Conservation (phyloP, 2,797 vertebrate genomes). For the Salarias fasciatus region DNA sequence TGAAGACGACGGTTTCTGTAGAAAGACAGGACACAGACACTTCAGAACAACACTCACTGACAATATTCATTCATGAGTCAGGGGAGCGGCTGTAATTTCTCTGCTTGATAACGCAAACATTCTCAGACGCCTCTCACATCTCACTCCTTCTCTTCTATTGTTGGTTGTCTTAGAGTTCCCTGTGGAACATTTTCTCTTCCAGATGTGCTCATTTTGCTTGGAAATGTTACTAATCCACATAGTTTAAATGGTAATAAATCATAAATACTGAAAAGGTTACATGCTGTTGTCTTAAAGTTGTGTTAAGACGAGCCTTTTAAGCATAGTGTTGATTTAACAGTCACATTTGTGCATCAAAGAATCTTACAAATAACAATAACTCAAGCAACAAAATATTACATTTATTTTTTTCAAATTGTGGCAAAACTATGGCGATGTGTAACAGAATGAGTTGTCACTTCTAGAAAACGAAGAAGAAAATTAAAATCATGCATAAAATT, state of each 20-base stretch:
- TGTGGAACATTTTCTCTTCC: slow-evolving; percentile 87
- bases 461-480: too few relatives aligned
- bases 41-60: slow-evolving; percentile 51
- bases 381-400: too few relatives aligned
- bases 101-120: slow-evolving; percentile 83
- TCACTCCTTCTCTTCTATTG: slow-evolving; percentile 87
- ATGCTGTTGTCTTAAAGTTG: slow-evolving; percentile 78
- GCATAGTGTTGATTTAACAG: slow-evolving; percentile 72
- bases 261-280: slow-evolving; percentile 87
- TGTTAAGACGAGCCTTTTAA: slow-evolving; percentile 80
- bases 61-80: slow-evolving; percentile 69
- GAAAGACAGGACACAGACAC: slow-evolving; percentile 12
- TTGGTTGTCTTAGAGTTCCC: slow-evolving; percentile 88
- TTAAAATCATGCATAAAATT: too few relatives aligned
- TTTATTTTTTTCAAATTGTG: too few relatives aligned
- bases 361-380: too few relatives aligned
- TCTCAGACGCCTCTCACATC: slow-evolving; percentile 84
- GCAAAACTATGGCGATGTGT: too few relatives aligned
- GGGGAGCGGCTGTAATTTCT: slow-evolving; percentile 86
- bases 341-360: too few relatives aligned
- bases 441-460: too few relatives aligned
- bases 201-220: slow-evolving; percentile 90
- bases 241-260: slow-evolving; percentile 87
- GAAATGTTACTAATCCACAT: slow-evolving; percentile 89
- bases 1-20: slow-evolving; percentile 16